These are phyloP conservation scores for Semaprochilodus insignis DNA, from an alignment of 2,797 vertebrate species.

Conservation along the genomic window DNA sequence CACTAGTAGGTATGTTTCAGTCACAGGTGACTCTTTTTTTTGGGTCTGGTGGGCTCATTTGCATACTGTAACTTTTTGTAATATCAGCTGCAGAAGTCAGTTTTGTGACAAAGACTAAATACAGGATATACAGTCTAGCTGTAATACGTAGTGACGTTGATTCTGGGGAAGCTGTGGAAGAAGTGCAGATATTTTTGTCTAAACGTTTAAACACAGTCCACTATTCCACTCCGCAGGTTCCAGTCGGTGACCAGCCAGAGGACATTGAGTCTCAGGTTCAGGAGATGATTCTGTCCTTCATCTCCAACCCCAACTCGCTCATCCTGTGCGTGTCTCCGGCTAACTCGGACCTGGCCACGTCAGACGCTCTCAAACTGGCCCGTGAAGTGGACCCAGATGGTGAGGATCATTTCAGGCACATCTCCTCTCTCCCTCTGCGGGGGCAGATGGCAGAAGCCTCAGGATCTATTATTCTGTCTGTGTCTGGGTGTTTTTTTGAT, in stretches of 20 bases:
- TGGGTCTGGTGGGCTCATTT: too few relatives aligned
- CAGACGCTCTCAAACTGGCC: constrained; percentile 90
- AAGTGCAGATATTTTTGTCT: too few relatives aligned
- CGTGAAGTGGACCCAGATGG: constrained; percentile 90
- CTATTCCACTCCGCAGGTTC: constrained; percentile 77
- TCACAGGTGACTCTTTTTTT: too few relatives aligned
- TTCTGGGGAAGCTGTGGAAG: too few relatives aligned
- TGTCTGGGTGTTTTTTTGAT: background rate
- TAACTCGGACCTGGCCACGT: constrained; percentile 91
- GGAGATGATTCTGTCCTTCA: constrained; percentile 90
- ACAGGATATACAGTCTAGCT: too few relatives aligned
- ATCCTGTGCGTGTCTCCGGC: constrained; percentile 89
- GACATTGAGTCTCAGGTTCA: constrained; percentile 90
- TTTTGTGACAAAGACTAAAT: too few relatives aligned
- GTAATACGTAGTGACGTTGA: too few relatives aligned
- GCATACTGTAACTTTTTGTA: too few relatives aligned
- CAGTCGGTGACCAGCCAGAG: constrained; percentile 91
- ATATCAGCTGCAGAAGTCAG: too few relatives aligned
- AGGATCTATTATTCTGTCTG: background rate
- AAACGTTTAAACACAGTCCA: background rate
- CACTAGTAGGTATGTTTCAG: too few relatives aligned
- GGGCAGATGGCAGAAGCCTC: background rate
- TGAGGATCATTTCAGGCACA: constrained; percentile 60
- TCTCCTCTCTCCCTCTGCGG: background rate
- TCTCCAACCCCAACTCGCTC: constrained; percentile 88